Evolutionary conservation across 2,888 invertebrate genomes (phyloP).

Genomic region (Xestobium rufovillosum): DNA sequence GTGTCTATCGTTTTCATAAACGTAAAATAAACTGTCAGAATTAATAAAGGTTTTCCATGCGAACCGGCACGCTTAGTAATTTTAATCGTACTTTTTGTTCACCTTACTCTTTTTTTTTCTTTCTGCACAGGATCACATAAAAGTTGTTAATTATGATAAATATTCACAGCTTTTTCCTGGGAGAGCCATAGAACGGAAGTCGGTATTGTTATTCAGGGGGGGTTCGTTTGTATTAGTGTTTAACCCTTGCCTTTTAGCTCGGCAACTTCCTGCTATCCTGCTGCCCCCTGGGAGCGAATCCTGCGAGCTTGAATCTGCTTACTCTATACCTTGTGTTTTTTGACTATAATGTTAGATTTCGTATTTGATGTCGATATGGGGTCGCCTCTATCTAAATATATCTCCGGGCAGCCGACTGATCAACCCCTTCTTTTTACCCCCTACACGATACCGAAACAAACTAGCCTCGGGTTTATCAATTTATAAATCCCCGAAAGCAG

Average conservation of each 20-base stretch:
- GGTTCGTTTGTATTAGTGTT: conserved; percentile 44
- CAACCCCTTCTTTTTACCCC: conserved; percentile 2
- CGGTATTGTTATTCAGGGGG: conserved; percentile 44
- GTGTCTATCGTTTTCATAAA: conserved; percentile 9
- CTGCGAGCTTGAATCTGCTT: conserved; percentile 37
- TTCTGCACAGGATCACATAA: conserved; percentile 41
- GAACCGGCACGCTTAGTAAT: conserved; percentile 34
- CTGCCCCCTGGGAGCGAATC: conserved; percentile 40
- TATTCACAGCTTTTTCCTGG: conserved; percentile 46
- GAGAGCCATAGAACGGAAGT: conserved; percentile 45
- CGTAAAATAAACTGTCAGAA: conserved; percentile 15
- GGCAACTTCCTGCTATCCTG: conserved; percentile 42
- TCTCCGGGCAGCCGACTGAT: conserved; percentile 3
- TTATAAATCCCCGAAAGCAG: conserved; percentile 1
- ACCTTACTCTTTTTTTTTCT: conserved; percentile 38
- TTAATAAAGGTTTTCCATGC: conserved; percentile 18
- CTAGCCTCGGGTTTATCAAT: too few species aligned
- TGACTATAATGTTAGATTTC: conserved; percentile 22
- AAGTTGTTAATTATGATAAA: conserved; percentile 47
- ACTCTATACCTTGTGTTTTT: conserved; percentile 32
- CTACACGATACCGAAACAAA: too few species aligned
- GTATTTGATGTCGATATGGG: not conserved
- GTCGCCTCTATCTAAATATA: too few species aligned
- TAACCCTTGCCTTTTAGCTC: conserved; percentile 45
- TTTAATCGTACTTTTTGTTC: conserved; percentile 40